Percentiles rank a stretch among this genome's conserved stretches.
phyloP scores from a whole-genome alignment of 1,140 invertebrate genomes.

The Apis cerana region DNA sequence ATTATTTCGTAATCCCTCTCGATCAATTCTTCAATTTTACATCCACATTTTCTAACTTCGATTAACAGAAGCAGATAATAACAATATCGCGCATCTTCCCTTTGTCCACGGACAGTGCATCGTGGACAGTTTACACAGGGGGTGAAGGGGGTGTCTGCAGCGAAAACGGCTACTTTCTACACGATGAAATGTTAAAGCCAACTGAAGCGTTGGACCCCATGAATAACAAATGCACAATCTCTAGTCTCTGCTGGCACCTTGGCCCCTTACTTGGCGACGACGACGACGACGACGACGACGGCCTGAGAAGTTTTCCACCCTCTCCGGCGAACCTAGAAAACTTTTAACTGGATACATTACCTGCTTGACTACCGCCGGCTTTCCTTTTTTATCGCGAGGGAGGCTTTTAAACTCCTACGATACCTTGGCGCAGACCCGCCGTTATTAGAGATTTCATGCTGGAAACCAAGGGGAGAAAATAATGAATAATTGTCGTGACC shows the following conservation, averaged over 20 bases:
- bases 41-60: not conserved
- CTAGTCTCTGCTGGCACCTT: conserved; percentile 67
- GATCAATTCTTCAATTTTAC: too few species aligned
- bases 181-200: conserved; percentile 74
- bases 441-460: conserved; percentile 73
- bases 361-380: conserved; percentile 73
- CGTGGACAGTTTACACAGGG: conserved; percentile 27
- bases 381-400: conserved; percentile 65
- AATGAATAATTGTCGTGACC: conserved; percentile 65
- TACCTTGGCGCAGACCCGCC: conserved; percentile 57
- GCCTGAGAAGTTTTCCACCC: conserved; percentile 65
- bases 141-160: not conserved
- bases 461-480: conserved; percentile 55
- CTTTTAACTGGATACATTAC: conserved; percentile 79
- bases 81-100: too few species aligned
- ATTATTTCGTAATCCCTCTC: not conserved
- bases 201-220: conserved; percentile 72
- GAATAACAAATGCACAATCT: conserved; percentile 79
- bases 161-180: conserved; percentile 64
- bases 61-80: not conserved
- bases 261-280: conserved; percentile 43
- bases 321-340: conserved; percentile 68
- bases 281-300: not conserved
- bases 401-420: conserved; percentile 72
- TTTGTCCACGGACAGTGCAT: conserved; percentile 18